Percentiles rank a stretch among this genome's conserved stretches.
Evolutionary conservation across 2,888 invertebrate genomes (phyloP).

Genomic region (Colostygia pectinataria): DNA sequence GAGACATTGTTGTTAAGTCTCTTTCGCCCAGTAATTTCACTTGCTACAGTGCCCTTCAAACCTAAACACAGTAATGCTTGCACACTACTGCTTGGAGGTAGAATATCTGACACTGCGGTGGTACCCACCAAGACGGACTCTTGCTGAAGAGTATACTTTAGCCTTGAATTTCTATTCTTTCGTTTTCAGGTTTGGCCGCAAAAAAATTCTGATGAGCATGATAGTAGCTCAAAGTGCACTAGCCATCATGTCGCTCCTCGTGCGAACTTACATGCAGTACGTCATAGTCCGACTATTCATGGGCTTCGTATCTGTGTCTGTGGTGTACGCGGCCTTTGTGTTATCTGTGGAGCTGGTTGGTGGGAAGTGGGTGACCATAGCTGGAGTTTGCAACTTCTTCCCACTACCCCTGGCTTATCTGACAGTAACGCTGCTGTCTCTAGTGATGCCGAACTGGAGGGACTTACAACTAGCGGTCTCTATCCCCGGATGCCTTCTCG

Average conservation of each 20-base stretch:
- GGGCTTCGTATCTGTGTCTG: constrained; percentile 91
- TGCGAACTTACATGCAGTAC: constrained; percentile 88
- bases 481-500: constrained; percentile 86
- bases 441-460: constrained; percentile 88
- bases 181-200: constrained; percentile 86
- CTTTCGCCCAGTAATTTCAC: no score
- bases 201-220: constrained; percentile 88
- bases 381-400: constrained; percentile 91
- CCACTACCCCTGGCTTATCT: constrained; percentile 90
- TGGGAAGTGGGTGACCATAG: constrained; percentile 90
- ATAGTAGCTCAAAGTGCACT: constrained; percentile 86
- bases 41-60: no score
- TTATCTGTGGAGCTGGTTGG: constrained; percentile 90
- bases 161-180: no score
- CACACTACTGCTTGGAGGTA: no score
- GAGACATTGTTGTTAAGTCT: no score
- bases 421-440: constrained; percentile 87
- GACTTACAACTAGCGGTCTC: constrained; percentile 88
- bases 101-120: no score
- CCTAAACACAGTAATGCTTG: no score
- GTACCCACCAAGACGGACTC: no score
- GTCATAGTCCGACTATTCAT: constrained; percentile 86
- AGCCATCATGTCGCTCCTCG: constrained; percentile 87
- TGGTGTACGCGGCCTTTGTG: constrained; percentile 91
- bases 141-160: background rate